A percentile compares a stretch with the other conserved stretches of the same genome.
Conservation (phyloP, 2,888 invertebrate species). For the Polydrusus pterygomalis region DNA sequence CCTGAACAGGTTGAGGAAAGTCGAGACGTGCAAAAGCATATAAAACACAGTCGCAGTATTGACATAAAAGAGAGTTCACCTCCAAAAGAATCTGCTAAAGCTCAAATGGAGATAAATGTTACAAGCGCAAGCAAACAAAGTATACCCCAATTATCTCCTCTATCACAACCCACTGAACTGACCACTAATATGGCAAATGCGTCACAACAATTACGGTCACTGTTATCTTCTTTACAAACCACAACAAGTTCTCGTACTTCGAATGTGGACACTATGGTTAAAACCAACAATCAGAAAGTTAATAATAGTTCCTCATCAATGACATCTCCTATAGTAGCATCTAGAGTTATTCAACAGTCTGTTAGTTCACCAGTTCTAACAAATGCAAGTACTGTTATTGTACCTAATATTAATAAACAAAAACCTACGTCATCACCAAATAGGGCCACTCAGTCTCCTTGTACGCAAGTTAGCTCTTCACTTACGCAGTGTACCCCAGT, state of each 20-base stretch:
- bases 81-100: conserved; percentile 37
- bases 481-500: neutral
- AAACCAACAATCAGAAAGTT: conserved; percentile 67
- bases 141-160: conserved; percentile 80
- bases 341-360: conserved; percentile 65
- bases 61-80: conserved; percentile 23
- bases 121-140: conserved; percentile 65
- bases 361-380: conserved; percentile 61
- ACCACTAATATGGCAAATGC: conserved; percentile 83
- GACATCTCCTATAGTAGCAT: conserved; percentile 62
- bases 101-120: conserved; percentile 58
- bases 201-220: conserved; percentile 80
- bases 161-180: conserved; percentile 82
- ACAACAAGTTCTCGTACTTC: conserved; percentile 75
- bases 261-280: conserved; percentile 71
- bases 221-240: conserved; percentile 80
- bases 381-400: conserved; percentile 64
- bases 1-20: conserved; percentile 31
- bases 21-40: conserved; percentile 54
- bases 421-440: conserved; percentile 58
- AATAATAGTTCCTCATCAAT: conserved; percentile 64
- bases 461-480: conserved; percentile 5
- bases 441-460: conserved; percentile 37
- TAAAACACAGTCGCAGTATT: conserved; percentile 8
- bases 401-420: conserved; percentile 65